phyloP scores from a whole-genome alignment of 2,888 invertebrate species.

The Plebejus anna region DNA sequence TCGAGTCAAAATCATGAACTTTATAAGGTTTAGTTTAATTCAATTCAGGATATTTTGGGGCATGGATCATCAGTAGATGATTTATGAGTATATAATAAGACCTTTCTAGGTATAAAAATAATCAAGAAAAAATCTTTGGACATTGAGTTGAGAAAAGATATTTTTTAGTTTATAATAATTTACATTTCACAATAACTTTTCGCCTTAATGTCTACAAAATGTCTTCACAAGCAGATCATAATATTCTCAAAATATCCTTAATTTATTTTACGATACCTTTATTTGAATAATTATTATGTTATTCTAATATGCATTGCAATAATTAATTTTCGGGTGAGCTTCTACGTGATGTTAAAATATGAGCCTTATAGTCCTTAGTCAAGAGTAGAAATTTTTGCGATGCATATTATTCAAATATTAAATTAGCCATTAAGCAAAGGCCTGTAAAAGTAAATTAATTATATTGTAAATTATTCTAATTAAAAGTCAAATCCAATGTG shows the following conservation, averaged over 20 bases:
- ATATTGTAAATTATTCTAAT: not conserved
- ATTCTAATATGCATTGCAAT: slow-evolving; percentile 15
- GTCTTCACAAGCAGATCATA: too few relatives aligned
- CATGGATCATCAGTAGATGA: not conserved
- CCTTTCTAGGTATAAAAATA: not conserved
- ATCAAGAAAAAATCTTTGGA: not conserved
- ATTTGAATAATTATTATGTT: not conserved
- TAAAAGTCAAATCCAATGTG: not conserved
- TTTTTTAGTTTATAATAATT: not conserved
- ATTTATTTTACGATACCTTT: not conserved
- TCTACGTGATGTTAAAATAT: not conserved
- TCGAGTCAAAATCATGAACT: not conserved
- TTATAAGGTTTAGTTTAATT: not conserved
- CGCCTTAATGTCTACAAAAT: too few relatives aligned
- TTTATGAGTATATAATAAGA: not conserved
- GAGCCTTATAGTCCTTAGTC: slow-evolving; percentile 27
- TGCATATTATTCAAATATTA: slow-evolving; percentile 22
- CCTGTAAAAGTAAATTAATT: slow-evolving; percentile 7
- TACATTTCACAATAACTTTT: not conserved
- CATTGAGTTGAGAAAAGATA: not conserved
- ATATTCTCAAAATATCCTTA: not conserved
- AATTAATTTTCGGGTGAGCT: slow-evolving; percentile 8
- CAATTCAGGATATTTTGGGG: not conserved
- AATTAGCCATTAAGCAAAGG: not conserved
- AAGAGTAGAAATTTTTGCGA: slow-evolving; percentile 11